Evolutionary conservation across 1,140 invertebrate species (phyloP), one percentile per base, ranked within the genome.

Genomic region (Apis dorsata): DNA sequence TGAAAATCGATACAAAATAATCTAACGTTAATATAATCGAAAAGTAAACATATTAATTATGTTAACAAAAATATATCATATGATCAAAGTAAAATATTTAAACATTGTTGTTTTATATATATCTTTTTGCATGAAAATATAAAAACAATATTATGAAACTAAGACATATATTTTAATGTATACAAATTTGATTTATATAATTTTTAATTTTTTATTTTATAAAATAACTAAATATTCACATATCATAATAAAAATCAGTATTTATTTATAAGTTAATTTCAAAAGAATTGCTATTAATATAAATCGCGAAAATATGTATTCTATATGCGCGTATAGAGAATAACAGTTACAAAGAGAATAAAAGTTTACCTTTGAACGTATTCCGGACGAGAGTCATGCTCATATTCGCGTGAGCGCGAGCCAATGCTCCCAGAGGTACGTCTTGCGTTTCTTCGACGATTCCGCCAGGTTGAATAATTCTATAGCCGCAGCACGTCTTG

Each of bases 361-460:
- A 51, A 12, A 15, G n/a, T 90, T 60, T 79, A 94, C 93, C 93
- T 93, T 93, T 94, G 76, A 92, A 92, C 81, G 91, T 84, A 87
- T 92, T 93, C 80, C 93, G 90, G 85, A 93, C 93, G 88, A 94
- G 93, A 92, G 93, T 94, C 93, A 94, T 94, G 92, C 91, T 94
- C 93, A 94, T 94, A 93, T 94, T 94, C 92, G 90, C 90, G 91
- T 86, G 57, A 83, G 62, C 81, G 70, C 81, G 81, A 87, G 70
- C 88, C 83, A 82, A 60, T 85, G 85, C 81, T 87, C 78, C 75
- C 81, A 65, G 73, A 68, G 83, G 73, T 87, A 86, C 73, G 88
- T 88, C 85, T 85, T 88, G 84, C 70, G 86, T 86, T 81, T 81
- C 44, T 72, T 81, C 75, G 80, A 87, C 82, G 81, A 77, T 62